Base-by-base conservation (phyloP, 2,113 vertebrate species). In the Marcusenius ussheri region DNA sequence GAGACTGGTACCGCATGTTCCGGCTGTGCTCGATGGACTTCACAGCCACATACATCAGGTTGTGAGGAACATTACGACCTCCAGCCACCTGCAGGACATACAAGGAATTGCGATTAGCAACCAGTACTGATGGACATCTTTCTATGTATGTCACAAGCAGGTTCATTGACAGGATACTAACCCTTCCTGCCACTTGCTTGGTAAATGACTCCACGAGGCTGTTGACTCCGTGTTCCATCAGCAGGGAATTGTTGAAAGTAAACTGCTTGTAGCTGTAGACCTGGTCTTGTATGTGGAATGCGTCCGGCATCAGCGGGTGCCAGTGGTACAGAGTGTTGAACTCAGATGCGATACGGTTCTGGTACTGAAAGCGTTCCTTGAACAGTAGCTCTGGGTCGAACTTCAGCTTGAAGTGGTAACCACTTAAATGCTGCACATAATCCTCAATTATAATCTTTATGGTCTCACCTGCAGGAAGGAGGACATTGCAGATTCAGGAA, bases 361-460 rank as follows among this genome's bases (percentile, higher is more conserved):
- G 98, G 94, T 99, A 99, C 90, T 99, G 98, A 93, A 99, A 99
- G 24, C 84, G 95, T 90, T 98, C 95, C 92, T 94, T 97, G 92
- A 99, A 99, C 1, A 99, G 97, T 91, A 99, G 95, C 94, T 98
- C 97, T 0, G 98, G 98, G 89, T 99, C 98, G 49, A 99, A 99
- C 93, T 98, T 99, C 70, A 99, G 96, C 92, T 99, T 99, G 94
- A 99, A 99, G 93, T 99, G 90, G 90, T 99, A 99, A 15, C 98
- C 98, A 0, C 98, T 99, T 91, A 99, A 93, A 91, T 99, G 98
- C 91, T 99, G 98, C 45, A 99, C 98, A 0, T 99, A 99, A 93
- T 99, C 98, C 93, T 99, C 98, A 2, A 99, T 98, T 66, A 99
- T 98, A 0, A 99, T 99, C 94, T 99, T 99, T 91, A 99, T 99